A percentile compares a stretch with the other conserved stretches of the same genome.
Conservation (phyloP, 2,888 invertebrate genomes). For the Barypeithes pellucidus region DNA sequence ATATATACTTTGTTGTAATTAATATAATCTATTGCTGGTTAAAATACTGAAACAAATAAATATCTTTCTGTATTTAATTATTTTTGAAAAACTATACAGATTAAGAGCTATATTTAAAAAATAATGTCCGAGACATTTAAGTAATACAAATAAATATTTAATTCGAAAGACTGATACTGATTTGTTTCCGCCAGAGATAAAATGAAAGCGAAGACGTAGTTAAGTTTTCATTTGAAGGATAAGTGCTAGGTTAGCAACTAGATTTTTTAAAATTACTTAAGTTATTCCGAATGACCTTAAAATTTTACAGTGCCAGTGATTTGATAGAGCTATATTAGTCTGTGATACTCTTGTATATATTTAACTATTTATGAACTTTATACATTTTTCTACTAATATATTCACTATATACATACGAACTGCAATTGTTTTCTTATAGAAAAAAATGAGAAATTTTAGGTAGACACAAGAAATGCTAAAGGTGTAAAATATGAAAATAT, state of each 20-base stretch:
- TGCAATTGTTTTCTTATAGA: not conserved
- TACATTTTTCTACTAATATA: conserved; percentile 35
- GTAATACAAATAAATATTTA: too few relatives aligned
- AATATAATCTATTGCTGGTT: too few relatives aligned
- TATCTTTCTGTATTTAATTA: too few relatives aligned
- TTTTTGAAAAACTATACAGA: too few relatives aligned
- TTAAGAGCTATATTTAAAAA: too few relatives aligned
- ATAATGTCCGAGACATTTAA: too few relatives aligned
- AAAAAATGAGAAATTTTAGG: not conserved
- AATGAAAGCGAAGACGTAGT: too few relatives aligned
- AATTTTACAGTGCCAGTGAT: conserved; percentile 27
- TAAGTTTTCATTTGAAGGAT: not conserved
- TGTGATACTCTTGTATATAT: conserved; percentile 44
- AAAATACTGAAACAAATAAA: too few relatives aligned
- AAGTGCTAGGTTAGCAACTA: conserved; percentile 13
- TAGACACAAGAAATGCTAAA: not conserved
- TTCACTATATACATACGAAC: conserved; percentile 27
- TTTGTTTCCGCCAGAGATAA: too few relatives aligned
- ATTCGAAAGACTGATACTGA: too few relatives aligned
- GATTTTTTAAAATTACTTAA: conserved; percentile 17
- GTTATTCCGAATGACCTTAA: conserved; percentile 1
- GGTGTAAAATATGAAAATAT: too few relatives aligned
- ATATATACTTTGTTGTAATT: too few relatives aligned
- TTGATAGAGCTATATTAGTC: conserved; percentile 23
- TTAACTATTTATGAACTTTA: conserved; percentile 28